A percentile compares a stretch with the other conserved stretches of the same genome.
phyloP scores from a whole-genome alignment of 2,797 vertebrate species.

The Bradypodion pumilum region DNA sequence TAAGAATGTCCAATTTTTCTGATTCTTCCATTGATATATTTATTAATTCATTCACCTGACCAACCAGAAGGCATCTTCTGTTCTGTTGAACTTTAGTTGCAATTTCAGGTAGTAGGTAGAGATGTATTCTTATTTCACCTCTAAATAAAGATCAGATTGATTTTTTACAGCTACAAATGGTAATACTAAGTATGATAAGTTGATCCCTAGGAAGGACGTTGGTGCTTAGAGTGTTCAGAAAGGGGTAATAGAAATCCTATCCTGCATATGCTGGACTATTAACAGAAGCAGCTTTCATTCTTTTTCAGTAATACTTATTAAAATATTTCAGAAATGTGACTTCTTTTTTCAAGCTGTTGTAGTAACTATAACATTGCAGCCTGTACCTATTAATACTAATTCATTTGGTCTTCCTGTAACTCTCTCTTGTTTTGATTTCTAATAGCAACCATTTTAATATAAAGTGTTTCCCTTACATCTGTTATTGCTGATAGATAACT shows the following conservation, averaged over 20 bases:
- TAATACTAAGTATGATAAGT: neutral
- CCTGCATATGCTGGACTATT: neutral
- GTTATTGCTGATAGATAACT: conserved; percentile 44
- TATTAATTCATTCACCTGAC: neutral
- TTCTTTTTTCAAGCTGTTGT: conserved; percentile 4
- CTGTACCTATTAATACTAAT: conserved; percentile 27
- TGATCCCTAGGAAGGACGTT: neutral
- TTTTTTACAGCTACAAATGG: neutral
- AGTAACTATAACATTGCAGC: neutral
- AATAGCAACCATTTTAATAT: conserved; percentile 33
- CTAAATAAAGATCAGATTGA: neutral
- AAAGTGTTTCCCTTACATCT: conserved; percentile 51
- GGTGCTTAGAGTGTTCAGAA: neutral
- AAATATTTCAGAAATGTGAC: neutral
- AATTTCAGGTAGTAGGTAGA: neutral
- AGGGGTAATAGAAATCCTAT: neutral
- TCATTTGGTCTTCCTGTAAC: conserved; percentile 14
- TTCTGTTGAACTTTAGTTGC: too few relatives aligned
- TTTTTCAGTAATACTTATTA: neutral
- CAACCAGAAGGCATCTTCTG: neutral
- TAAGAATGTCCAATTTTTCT: neutral
- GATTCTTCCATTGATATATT: neutral
- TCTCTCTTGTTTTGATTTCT: neutral
- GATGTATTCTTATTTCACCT: neutral
- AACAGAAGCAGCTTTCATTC: neutral